phyloP scores from a whole-genome alignment of 2,113 vertebrate genomes.

The Thinocorus orbignyianus region DNA sequence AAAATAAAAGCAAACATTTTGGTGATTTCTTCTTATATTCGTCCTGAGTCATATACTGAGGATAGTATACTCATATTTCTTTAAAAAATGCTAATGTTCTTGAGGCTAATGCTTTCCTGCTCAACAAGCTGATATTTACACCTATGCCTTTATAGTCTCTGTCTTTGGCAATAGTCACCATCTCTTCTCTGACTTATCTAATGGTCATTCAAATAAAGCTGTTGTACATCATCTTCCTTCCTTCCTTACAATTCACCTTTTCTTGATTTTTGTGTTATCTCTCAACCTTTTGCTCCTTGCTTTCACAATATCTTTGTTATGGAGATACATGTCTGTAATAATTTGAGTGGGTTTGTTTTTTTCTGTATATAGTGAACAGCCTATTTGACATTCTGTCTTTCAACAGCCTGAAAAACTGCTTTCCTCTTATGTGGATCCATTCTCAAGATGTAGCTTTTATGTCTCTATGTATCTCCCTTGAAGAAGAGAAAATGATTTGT shows the following conservation, averaged over 20 bases:
- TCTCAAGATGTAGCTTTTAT: neutral
- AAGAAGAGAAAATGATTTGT: neutral
- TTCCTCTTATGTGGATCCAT: neutral
- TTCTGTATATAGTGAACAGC: neutral
- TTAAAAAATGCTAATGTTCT: neutral
- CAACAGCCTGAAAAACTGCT: neutral
- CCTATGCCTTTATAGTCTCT: neutral
- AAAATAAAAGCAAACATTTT: neutral
- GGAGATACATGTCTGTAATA: neutral
- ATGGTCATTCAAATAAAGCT: neutral
- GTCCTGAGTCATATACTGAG: neutral
- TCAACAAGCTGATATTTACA: neutral
- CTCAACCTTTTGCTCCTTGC: neutral
- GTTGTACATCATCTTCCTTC: too few species aligned
- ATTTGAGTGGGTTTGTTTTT: neutral
- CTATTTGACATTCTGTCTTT: neutral
- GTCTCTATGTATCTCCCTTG: neutral
- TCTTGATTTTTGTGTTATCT: neutral
- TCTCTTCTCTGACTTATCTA: neutral
- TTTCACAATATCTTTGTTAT: neutral
- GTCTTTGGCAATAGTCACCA: neutral
- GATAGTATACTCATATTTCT: neutral
- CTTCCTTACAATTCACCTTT: neutral
- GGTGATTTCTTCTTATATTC: neutral
- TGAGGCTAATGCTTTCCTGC: neutral